Base-by-base conservation (phyloP, 2,797 vertebrate species). In the Aselliscus stoliczkanus region DNA sequence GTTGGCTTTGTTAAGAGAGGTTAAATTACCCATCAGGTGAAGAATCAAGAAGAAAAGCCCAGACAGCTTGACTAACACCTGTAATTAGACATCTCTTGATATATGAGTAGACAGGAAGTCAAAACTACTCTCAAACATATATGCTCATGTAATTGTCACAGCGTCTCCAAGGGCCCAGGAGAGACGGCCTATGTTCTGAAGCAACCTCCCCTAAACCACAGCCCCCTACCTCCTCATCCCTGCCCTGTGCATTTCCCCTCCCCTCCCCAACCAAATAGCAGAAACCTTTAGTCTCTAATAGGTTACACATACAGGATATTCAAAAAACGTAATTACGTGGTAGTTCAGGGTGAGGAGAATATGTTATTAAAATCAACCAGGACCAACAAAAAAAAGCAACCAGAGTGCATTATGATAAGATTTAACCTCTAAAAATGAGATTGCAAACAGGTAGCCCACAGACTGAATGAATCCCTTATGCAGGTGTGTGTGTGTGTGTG, bases 1-100 rank as follows among this genome's bases (percentile, higher is more conserved):
- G 70, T 72, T 73, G 50, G n/a, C 65, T 94, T 97, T 87, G 69
- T 70, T 80, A 80, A 77, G 25, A 79, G 23, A 86, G 39, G 52
- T 58, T 23, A 79, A 97, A 80, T 86, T 69, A 93, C 56, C 52
- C 34, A 93, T 60, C 54, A 67, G 5, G 21, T 75, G 27, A 93
- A 85, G 62, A 95, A 64, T 58, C 54, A 83, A 93, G 82, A 95
- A 92, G 81, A 79, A 94, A 94, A 84, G 70, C 44, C 56, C 62
- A 54, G n/a, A 69, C 69, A 83, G n/a, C 65, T 56, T 65, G 58
- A 31, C 20, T 93, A 77, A 84, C n/a, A 73, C 27, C 39, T 58
- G 8, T 56, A 72, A 75, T 50, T 29, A 29, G 11, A 75, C 75
- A 95, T 64, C 56, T 90, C 54, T 97, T 76, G 44, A 88, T 72